Evolutionary conservation across 1,140 invertebrate species (phyloP).

Genomic region (Bathynomus jamesi): DNA sequence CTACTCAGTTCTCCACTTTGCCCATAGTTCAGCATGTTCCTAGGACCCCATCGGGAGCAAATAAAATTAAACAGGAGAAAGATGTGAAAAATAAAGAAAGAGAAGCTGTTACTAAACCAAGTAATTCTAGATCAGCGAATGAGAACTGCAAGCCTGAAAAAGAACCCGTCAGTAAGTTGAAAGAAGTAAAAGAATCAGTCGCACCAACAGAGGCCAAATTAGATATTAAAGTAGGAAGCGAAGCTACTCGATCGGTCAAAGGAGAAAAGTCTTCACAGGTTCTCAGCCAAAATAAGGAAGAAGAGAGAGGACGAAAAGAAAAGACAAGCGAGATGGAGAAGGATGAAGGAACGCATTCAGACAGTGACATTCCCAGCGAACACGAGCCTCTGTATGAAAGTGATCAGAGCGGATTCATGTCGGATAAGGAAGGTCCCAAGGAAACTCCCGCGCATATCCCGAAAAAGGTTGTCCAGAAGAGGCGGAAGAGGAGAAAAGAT

Average conservation of each 20-base stretch:
- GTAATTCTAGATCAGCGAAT: neutral
- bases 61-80: neutral
- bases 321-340: too few species aligned
- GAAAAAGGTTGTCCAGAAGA: slow-evolving; percentile 40
- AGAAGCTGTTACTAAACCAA: neutral
- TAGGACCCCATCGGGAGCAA: neutral
- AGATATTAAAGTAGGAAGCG: neutral
- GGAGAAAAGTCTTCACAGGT: neutral
- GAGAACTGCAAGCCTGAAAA: neutral
- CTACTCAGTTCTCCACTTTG: neutral
- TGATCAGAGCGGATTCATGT: slow-evolving; percentile 37
- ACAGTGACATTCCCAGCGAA: slow-evolving; percentile 36
- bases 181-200: neutral
- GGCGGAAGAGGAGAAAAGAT: slow-evolving; percentile 51
- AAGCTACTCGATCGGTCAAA: neutral
- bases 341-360: slow-evolving; percentile 33
- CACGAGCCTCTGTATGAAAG: slow-evolving; percentile 34
- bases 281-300: neutral
- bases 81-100: neutral
- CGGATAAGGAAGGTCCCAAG: slow-evolving; percentile 36
- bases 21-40: neutral
- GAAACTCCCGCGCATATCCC: slow-evolving; percentile 23
- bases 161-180: neutral
- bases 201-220: neutral
- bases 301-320: neutral